phyloP scores from a whole-genome alignment of 92 coral and sea anemone genomes.

The Isaurus tuberculatus region DNA sequence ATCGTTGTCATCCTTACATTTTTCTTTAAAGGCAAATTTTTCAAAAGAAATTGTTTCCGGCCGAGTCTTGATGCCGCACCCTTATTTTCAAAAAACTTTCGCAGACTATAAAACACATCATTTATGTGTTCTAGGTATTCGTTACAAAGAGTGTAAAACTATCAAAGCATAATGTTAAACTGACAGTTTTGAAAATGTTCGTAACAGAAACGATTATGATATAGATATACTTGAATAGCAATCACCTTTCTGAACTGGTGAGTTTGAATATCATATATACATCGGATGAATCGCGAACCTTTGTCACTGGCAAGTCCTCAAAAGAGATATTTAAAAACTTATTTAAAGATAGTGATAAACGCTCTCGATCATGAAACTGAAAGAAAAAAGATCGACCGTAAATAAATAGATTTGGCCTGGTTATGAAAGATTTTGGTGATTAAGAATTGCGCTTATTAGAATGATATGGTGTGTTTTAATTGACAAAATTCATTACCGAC shows the following conservation, averaged over 20 bases:
- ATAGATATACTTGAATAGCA: not conserved
- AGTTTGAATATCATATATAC: no score
- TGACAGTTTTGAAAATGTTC: not conserved
- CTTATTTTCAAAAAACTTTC: not conserved
- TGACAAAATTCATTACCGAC: no score
- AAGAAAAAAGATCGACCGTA: not conserved
- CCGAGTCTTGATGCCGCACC: not conserved
- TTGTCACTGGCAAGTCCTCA: no score
- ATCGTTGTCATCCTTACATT: not conserved
- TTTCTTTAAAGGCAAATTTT: not conserved
- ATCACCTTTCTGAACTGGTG: no score
- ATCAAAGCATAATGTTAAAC: not conserved
- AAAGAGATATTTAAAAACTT: no score
- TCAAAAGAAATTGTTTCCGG: not conserved
- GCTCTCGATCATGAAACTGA: not conserved
- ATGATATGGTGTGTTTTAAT: no score
- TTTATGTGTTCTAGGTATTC: not conserved
- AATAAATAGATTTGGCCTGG: no score
- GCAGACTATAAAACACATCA: not conserved
- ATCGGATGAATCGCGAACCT: no score
- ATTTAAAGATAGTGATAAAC: no score
- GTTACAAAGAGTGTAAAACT: not conserved
- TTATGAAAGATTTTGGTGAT: not conserved
- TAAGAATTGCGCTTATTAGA: no score
- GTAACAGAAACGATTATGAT: not conserved